Evolutionary conservation across 2,113 vertebrate genomes (phyloP).

Genomic region (Lethenteron camtschaticum): DNA sequence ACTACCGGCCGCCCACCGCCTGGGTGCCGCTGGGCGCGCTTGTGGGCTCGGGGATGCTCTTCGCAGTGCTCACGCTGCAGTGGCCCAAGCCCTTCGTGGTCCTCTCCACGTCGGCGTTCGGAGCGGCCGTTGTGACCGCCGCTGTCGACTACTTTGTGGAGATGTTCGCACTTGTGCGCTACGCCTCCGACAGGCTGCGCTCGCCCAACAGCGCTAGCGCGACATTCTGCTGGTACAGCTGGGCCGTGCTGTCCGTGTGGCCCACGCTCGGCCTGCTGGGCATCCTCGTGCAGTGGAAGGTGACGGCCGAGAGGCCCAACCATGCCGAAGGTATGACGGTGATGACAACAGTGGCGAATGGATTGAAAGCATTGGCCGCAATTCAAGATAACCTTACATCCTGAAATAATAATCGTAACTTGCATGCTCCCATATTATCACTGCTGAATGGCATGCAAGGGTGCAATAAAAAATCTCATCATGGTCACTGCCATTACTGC

Average conservation of each 20-base stretch:
- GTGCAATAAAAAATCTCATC: too few species aligned
- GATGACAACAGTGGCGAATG: background rate
- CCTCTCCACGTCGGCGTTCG: slow-evolving; percentile 41
- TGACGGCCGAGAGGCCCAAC: slow-evolving; percentile 36
- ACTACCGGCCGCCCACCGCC: slow-evolving; percentile 38
- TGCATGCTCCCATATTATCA: too few species aligned
- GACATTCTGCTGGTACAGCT: slow-evolving; percentile 60
- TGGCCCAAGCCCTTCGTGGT: slow-evolving; percentile 51
- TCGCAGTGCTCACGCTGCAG: slow-evolving; percentile 43
- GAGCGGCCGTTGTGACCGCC: slow-evolving; percentile 39
- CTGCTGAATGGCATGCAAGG: too few species aligned
- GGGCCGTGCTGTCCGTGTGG: slow-evolving; percentile 53
- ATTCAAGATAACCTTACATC: too few species aligned
- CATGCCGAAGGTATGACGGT: slow-evolving; percentile 33
- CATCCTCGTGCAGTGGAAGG: slow-evolving; percentile 48
- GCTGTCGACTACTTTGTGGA: slow-evolving; percentile 52
- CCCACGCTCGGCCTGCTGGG: slow-evolving; percentile 39
- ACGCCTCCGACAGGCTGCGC: slow-evolving; percentile 34
- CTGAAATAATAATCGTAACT: too few species aligned
- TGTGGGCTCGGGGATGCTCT: slow-evolving; percentile 41
- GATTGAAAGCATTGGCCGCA: too few species aligned
- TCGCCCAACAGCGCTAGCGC: slow-evolving; percentile 13
- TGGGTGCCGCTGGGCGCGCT: slow-evolving; percentile 51
- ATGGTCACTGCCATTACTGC: too few species aligned
- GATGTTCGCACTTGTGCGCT: slow-evolving; percentile 29